Conservation (phyloP, 2,113 vertebrate genomes). For the Hipposideros armiger region DNA sequence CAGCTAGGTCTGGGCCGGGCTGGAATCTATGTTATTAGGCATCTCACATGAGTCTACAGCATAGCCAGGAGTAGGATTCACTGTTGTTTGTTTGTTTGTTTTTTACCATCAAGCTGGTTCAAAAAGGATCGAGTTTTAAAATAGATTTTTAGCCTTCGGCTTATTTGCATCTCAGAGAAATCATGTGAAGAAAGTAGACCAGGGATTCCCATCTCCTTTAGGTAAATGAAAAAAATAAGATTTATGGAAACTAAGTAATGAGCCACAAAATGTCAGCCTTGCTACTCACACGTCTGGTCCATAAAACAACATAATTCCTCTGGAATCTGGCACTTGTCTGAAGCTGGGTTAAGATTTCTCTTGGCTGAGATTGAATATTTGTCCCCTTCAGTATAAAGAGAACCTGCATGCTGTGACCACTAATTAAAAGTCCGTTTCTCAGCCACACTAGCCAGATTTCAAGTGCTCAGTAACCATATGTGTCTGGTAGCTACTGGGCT, state of each 20-base stretch:
- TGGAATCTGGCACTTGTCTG: neutral
- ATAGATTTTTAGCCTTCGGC: neutral
- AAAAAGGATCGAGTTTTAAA: slow-evolving; percentile 31
- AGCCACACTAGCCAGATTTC: neutral
- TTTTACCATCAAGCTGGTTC: neutral
- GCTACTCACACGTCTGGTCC: neutral
- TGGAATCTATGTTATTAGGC: slow-evolving; percentile 32
- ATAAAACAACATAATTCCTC: neutral
- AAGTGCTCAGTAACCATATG: neutral
- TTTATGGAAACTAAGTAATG: neutral
- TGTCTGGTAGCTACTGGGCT: neutral
- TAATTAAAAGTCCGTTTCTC: slow-evolving; percentile 19
- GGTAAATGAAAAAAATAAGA: neutral
- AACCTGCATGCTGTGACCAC: neutral
- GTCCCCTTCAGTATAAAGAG: neutral
- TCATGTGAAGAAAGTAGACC: neutral
- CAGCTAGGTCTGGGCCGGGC: neutral
- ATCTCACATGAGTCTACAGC: neutral
- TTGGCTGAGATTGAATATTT: neutral
- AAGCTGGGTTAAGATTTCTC: neutral
- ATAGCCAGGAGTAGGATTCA: neutral
- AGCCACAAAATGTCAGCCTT: neutral
- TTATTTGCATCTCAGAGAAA: slow-evolving; percentile 42
- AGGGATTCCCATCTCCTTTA: neutral
- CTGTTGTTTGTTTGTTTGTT: neutral